A percentile compares a stretch with the other conserved stretches of the same genome.
Conservation (phyloP, 2,113 vertebrate genomes). For the Callipepla californica region DNA sequence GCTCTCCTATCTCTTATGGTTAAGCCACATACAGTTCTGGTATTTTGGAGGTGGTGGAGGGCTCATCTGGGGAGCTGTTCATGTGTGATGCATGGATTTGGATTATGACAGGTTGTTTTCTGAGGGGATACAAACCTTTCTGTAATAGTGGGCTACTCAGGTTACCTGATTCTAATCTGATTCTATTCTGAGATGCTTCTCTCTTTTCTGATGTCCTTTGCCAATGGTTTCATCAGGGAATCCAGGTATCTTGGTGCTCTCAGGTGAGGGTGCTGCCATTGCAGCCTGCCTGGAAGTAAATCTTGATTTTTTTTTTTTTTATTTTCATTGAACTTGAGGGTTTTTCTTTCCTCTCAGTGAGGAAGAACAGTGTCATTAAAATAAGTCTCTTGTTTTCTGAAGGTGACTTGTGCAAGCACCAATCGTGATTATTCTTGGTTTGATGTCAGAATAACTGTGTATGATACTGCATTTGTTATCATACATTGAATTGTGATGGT, state of each 20-base stretch:
- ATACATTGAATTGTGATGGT: neutral
- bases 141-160: neutral
- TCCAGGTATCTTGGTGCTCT: neutral
- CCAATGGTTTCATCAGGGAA: neutral
- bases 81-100: accelerated
- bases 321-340: neutral
- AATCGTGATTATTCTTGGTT: neutral
- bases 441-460: neutral
- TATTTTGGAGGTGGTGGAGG: neutral
- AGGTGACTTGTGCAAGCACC: neutral
- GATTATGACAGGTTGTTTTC: no score
- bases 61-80: neutral
- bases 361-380: neutral
- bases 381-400: neutral
- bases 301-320: neutral
- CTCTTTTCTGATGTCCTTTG: neutral
- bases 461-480: neutral
- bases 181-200: neutral
- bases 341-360: neutral
- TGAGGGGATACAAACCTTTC: neutral
- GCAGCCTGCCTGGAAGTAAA: neutral
- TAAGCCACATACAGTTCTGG: neutral
- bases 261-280: neutral
- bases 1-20: neutral
- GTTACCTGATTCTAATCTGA: neutral